Evolutionary conservation across 2,888 invertebrate species (phyloP), one percentile per base, ranked within the genome.

Genomic region (Oxycera nigricornis): DNA sequence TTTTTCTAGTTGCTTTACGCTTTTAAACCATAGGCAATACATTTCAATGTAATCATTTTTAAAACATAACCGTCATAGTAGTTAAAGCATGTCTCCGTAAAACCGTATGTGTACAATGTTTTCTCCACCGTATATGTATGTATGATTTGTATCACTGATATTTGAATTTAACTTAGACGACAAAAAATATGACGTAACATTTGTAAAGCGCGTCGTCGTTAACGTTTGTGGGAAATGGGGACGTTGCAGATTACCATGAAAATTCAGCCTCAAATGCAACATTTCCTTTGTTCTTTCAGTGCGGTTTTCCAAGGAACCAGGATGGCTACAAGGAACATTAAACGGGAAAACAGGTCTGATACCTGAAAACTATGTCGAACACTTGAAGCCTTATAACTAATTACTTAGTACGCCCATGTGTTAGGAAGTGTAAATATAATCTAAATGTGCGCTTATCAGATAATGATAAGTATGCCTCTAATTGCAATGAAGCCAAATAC

Each of bases 301-400:
- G 76, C 91, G 93, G 81, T 90, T 91, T 79, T 97, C 97, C 26
- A 91, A 94, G 82, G 98, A 98, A 87, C 97, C 97, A 22, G 98
- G 98, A 79, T 98, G 98, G 98, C 88, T 98, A 82, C 96, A 97
- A 85, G 98, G 98, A 78, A 93, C 94, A 72, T 88, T 98, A 79
- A 92, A 95, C 86, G 97, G 97, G 76, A 92, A 92, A 87, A 92
- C 92, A 65, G 97, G 98, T 67, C 90, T 98, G 78, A 94, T 98
- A 86, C 97, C 97, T 77, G 95, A 95, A 86, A 98, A 98, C 88
- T 98, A 98, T 86, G 96, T 97, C 74, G 96, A 97, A 88, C 84
- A 85, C 78, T 80, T 84, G 76, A 85, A 85, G 82, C 82, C 83
- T 78, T 84, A 84, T 80, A 82, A 82, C 76, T 81, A 80, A 76